These are phyloP conservation scores for Tetragnatha montana DNA, from an alignment of 2,888 invertebrate genomes.

Conservation along the genomic window DNA sequence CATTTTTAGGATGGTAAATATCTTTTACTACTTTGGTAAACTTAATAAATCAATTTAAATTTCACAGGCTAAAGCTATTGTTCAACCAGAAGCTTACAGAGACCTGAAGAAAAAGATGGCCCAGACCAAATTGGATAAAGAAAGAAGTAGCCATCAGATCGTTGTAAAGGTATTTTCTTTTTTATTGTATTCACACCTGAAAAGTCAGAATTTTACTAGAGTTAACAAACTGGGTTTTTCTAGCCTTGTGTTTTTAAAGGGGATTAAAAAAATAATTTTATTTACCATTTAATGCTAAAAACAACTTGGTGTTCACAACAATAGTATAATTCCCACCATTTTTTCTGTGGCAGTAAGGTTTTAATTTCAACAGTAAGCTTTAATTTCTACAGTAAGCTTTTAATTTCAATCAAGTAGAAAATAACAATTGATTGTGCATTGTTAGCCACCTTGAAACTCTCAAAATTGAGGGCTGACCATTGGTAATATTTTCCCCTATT, in stretches of 20 bases:
- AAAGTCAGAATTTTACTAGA: background rate
- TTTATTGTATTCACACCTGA: background rate
- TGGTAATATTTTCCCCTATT: too few relatives aligned
- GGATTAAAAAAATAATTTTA: background rate
- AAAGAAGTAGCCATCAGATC: conserved; percentile 83
- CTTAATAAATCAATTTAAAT: background rate
- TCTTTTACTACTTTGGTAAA: background rate
- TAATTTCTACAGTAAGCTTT: too few relatives aligned
- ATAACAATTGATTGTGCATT: too few relatives aligned
- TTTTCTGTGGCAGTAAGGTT: too few relatives aligned
- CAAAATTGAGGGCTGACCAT: too few relatives aligned
- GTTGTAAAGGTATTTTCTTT: conserved; percentile 79
- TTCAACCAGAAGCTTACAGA: conserved; percentile 95
- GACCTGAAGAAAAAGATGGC: conserved; percentile 93
- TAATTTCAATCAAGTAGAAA: too few relatives aligned
- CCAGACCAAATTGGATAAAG: conserved; percentile 90
- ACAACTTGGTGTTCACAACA: too few relatives aligned
- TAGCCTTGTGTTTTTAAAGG: background rate
- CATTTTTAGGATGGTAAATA: background rate
- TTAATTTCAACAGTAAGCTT: too few relatives aligned
- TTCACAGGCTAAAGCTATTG: conserved; percentile 84
- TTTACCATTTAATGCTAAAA: too few relatives aligned
- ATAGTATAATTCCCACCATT: too few relatives aligned
- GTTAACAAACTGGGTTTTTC: too few relatives aligned
- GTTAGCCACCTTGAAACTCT: too few relatives aligned